A percentile compares a stretch with the other conserved stretches of the same genome.
phyloP scores from a whole-genome alignment of 2,888 invertebrate species.

The Napeogenes sylphis region DNA sequence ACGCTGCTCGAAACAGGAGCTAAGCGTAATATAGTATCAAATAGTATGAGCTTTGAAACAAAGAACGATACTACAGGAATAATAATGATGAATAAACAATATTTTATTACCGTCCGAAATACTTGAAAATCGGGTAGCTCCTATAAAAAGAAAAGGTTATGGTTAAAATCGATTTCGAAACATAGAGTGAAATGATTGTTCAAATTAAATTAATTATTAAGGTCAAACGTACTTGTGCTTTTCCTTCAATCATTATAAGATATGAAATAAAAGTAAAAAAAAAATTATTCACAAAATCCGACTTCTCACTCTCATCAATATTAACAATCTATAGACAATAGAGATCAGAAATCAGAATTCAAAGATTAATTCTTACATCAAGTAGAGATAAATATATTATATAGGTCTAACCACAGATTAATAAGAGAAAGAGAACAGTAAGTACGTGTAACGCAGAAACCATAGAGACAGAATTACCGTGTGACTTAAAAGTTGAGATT shows the following conservation, averaged over 20 bases:
- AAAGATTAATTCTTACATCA: neutral
- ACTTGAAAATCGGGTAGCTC: constrained; percentile 83
- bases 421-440: no score
- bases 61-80: constrained; percentile 88
- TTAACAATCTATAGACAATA: constrained; percentile 34
- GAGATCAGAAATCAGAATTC: neutral
- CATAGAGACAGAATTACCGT: no score
- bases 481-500: no score
- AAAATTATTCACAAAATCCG: constrained; percentile 34
- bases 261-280: constrained; percentile 49
- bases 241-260: constrained; percentile 74
- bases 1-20: constrained; percentile 83
- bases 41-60: constrained; percentile 80
- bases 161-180: constrained; percentile 8
- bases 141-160: constrained; percentile 59
- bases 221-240: constrained; percentile 66
- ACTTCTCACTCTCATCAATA: constrained; percentile 37
- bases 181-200: constrained; percentile 11
- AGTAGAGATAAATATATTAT: neutral
- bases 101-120: constrained; percentile 86
- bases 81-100: constrained; percentile 85
- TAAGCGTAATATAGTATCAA: constrained; percentile 80
- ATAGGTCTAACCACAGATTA: neutral
- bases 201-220: constrained; percentile 4
- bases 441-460: no score